A percentile compares a stretch with the other conserved stretches of the same genome.
phyloP scores from a whole-genome alignment of 2,797 vertebrate species.

The Rhabdophis nuchalis region DNA sequence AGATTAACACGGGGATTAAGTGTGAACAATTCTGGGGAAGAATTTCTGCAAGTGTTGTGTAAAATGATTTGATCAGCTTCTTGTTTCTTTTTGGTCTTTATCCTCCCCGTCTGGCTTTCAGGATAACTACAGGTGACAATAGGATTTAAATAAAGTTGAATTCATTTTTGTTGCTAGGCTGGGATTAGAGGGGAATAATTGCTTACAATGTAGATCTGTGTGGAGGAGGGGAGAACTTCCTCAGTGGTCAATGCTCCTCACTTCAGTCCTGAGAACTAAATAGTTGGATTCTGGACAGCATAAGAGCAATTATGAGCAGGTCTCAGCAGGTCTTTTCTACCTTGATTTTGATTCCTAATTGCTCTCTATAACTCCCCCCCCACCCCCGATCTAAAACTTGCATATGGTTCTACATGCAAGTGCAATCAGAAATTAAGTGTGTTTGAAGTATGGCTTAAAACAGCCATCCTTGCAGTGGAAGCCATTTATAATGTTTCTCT shows the following conservation, averaged over 20 bases:
- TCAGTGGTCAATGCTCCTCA: background rate
- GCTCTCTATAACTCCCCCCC: background rate
- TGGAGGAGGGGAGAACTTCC: background rate
- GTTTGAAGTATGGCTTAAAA: background rate
- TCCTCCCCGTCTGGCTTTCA: background rate
- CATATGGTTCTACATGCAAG: background rate
- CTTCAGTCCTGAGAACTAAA: background rate
- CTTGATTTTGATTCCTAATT: background rate
- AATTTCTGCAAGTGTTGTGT: background rate
- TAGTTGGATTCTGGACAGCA: background rate
- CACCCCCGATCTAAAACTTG: background rate
- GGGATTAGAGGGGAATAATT: background rate
- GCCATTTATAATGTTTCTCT: background rate
- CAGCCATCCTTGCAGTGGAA: background rate
- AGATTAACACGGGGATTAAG: slow-evolving; percentile 15
- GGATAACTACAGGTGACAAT: slow-evolving; percentile 5
- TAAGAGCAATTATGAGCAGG: background rate
- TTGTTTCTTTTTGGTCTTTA: background rate
- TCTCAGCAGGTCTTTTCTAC: background rate
- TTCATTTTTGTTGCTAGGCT: background rate
- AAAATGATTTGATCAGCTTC: background rate
- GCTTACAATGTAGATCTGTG: background rate
- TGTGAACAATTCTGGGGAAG: background rate
- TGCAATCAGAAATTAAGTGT: background rate
- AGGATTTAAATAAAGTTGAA: slow-evolving; percentile 11